Percentiles rank a stretch among this genome's conserved stretches.
Evolutionary conservation across 2,113 vertebrate genomes (phyloP).

Genomic region (Malurus melanocephalus): DNA sequence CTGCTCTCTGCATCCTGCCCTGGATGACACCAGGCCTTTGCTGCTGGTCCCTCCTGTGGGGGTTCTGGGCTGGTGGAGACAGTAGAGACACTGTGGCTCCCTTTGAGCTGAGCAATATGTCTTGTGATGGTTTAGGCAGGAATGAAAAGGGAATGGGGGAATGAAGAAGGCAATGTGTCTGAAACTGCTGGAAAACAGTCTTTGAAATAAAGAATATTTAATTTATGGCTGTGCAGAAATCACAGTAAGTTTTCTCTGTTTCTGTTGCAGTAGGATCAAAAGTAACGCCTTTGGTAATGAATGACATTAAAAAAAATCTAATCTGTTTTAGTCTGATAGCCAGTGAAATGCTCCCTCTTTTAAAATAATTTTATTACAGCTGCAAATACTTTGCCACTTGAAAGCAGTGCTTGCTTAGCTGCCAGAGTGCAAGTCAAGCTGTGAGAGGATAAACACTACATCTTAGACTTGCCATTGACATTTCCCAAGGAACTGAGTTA

Average conservation of each 20-base stretch:
- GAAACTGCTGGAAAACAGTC: background rate
- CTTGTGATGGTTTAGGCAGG: background rate
- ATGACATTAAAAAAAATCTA: background rate
- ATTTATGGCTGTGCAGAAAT: background rate
- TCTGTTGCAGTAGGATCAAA: background rate
- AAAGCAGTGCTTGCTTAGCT: background rate
- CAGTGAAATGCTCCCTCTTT: background rate
- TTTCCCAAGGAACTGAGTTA: background rate
- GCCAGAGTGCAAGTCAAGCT: background rate
- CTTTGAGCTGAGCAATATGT: fast-evolving
- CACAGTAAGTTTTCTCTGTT: background rate
- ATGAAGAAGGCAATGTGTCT: fast-evolving
- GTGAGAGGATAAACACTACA: background rate
- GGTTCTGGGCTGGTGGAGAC: background rate
- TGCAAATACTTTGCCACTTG: background rate
- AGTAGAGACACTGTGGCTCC: background rate
- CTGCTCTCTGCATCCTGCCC: background rate
- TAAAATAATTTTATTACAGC: background rate
- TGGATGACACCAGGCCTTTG: background rate
- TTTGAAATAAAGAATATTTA: background rate
- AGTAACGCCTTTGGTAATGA: background rate
- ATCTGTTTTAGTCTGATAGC: background rate
- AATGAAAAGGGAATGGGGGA: background rate
- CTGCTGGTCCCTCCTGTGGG: background rate
- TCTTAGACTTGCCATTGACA: background rate